Percentiles rank a stretch among this genome's conserved stretches.
These are phyloP conservation scores for Pristionchus maxplancki DNA, from an alignment of 2,888 invertebrate genomes.

Conservation along the genomic window DNA sequence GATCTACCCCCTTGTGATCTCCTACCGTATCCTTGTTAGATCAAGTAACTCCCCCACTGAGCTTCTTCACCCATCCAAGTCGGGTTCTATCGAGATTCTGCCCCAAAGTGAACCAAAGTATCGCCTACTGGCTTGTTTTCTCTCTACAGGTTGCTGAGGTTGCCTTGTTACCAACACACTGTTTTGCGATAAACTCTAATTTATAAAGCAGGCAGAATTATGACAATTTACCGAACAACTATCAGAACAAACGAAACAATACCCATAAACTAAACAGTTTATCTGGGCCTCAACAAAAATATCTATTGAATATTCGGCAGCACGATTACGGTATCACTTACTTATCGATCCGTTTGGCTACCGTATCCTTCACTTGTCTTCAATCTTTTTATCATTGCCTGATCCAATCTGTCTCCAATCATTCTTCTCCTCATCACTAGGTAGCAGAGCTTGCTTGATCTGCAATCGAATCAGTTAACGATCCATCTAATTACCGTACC, in stretches of 20 bases:
- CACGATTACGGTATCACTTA: neutral
- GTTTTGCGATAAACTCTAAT: constrained; percentile 29
- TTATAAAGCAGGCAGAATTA: constrained; percentile 9
- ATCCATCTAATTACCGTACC: neutral
- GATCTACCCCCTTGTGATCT: constrained; percentile 1
- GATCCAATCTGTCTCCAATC: neutral
- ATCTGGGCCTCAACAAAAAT: neutral
- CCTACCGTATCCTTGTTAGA: constrained; percentile 16
- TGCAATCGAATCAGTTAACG: neutral
- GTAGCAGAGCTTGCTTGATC: neutral
- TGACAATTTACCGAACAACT: neutral
- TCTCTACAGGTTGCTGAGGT: neutral
- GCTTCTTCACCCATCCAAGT: neutral
- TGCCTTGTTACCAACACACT: neutral
- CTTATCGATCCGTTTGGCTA: constrained; percentile 12
- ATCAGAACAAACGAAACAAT: constrained; percentile 7
- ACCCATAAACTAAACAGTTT: neutral
- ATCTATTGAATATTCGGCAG: neutral
- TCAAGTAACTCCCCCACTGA: constrained; percentile 1
- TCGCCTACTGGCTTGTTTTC: neutral
- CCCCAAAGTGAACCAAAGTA: constrained; percentile 23
- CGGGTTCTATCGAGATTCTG: constrained; percentile 23
- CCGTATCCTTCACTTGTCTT: constrained; percentile 13
- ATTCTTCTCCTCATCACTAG: neutral
- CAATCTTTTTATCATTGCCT: constrained; percentile 19